A percentile compares a stretch with the other conserved stretches of the same genome.
phyloP scores from a whole-genome alignment of 2,113 vertebrate genomes.

The Megalops atlanticus region DNA sequence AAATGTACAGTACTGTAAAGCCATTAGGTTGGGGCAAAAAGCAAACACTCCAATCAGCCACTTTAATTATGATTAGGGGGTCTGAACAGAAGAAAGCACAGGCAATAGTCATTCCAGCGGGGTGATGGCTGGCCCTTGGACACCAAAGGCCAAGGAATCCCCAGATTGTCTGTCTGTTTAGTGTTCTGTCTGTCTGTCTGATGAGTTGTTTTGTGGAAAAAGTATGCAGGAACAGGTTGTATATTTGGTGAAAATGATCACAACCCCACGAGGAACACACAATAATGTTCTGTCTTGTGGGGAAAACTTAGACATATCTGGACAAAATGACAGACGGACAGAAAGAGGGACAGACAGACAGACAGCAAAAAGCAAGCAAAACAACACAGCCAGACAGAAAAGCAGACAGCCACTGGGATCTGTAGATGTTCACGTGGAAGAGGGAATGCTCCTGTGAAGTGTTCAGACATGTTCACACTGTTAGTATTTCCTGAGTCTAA shows the following conservation, averaged over 20 bases:
- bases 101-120: slow-evolving; percentile 35
- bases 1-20: too few species aligned
- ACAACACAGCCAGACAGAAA: slow-evolving; percentile 1
- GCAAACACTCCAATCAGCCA: too few species aligned
- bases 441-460: background rate
- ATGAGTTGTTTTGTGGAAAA: too few species aligned
- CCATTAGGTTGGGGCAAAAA: background rate
- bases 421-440: slow-evolving; percentile 7
- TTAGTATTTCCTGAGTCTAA: background rate
- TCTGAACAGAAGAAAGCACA: too few species aligned
- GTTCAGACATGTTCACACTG: background rate
- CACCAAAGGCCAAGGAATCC: too few species aligned
- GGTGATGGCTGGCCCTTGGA: slow-evolving; percentile 68
- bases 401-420: slow-evolving; percentile 19
- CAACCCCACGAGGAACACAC: slow-evolving; percentile 57
- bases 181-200: slow-evolving; percentile 50
- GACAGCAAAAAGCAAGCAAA: slow-evolving; percentile 25
- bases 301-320: slow-evolving; percentile 44
- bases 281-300: background rate
- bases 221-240: too few species aligned
- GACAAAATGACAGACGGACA: slow-evolving; percentile 12
- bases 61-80: too few species aligned
- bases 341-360: slow-evolving; percentile 25
- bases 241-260: slow-evolving; percentile 59
- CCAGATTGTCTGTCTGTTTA: slow-evolving; percentile 69